A percentile compares a stretch with the other conserved stretches of the same genome.
phyloP scores from a whole-genome alignment of 2,113 vertebrate species.

The Zapus hudsonius region DNA sequence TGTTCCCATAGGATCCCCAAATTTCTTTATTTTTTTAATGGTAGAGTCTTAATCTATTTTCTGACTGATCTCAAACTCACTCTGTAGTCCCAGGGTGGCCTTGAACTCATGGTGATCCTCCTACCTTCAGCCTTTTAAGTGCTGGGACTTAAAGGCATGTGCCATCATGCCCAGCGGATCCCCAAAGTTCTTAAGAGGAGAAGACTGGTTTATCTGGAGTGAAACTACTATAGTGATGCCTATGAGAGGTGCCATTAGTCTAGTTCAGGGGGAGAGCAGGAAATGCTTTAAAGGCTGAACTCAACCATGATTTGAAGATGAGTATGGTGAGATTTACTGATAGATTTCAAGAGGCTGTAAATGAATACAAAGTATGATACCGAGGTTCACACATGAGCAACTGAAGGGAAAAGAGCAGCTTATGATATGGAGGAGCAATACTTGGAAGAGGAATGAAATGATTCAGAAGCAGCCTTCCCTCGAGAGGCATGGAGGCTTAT shows the following conservation, averaged over 20 bases:
- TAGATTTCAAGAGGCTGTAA: not conserved
- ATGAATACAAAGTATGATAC: not conserved
- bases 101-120: no score
- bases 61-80: no score
- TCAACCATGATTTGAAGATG: not conserved
- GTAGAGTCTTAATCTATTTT: no score
- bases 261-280: not conserved
- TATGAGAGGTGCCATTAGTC: not conserved
- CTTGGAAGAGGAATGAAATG: not conserved
- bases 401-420: not conserved
- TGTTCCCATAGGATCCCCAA: not conserved
- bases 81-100: no score
- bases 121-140: no score
- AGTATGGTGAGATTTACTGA: not conserved
- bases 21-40: no score
- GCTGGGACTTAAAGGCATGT: no score
- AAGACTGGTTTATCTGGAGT: not conserved
- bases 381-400: not conserved
- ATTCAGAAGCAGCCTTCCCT: not conserved
- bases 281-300: not conserved
- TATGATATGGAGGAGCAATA: not conserved
- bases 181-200: not conserved
- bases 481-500: not conserved
- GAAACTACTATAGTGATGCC: not conserved
- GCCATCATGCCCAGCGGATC: no score